Evolutionary conservation across 2,888 invertebrate genomes (phyloP).

Genomic region (Spisula subtruncata): DNA sequence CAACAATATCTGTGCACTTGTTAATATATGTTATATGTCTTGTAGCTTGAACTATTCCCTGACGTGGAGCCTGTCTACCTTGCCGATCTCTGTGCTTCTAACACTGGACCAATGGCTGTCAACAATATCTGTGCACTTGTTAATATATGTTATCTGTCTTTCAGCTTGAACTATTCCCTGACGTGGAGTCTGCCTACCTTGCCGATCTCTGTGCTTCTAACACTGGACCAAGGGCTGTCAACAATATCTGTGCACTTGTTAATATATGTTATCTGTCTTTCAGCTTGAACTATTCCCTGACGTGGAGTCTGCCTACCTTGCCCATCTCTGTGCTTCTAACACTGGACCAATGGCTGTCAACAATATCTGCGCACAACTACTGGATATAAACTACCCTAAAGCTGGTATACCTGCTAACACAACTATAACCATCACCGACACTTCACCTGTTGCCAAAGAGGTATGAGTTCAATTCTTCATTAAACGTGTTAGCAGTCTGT

Average conservation of each 20-base stretch:
- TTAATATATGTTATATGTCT: too few relatives aligned
- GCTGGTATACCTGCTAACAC: neutral
- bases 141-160: constrained; percentile 30
- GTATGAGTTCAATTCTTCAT: neutral
- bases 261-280: constrained; percentile 18
- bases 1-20: too few relatives aligned
- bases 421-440: neutral
- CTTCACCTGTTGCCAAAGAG: neutral
- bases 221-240: constrained; percentile 64
- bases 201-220: constrained; percentile 48
- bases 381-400: constrained; percentile 73
- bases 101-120: constrained; percentile 62
- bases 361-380: constrained; percentile 69
- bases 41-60: constrained; percentile 74
- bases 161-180: constrained; percentile 74
- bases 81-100: constrained; percentile 42
- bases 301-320: constrained; percentile 62
- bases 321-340: constrained; percentile 47
- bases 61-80: constrained; percentile 66
- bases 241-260: constrained; percentile 50
- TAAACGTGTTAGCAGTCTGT: too few relatives aligned
- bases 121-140: constrained; percentile 57
- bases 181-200: constrained; percentile 64
- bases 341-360: constrained; percentile 68
- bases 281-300: constrained; percentile 75